Evolutionary conservation across 2,113 vertebrate genomes (phyloP), one percentile per base, ranked within the genome.

Genomic region (Tapirus terrestris): DNA sequence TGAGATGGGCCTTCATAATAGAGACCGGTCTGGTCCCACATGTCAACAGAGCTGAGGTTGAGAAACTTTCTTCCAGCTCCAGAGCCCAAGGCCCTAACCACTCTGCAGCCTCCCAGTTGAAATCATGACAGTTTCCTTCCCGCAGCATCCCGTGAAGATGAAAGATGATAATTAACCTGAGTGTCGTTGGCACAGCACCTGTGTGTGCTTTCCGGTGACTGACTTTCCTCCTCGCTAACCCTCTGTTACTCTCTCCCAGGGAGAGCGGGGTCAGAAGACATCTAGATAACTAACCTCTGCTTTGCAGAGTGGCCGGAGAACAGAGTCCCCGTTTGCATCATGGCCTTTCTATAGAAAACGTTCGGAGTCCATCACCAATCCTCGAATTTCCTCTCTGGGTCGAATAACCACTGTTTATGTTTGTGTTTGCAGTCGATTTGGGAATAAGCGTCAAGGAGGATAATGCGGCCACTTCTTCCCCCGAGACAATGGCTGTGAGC

Each of bases 371-470:
- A 8, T 90, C 92, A 97, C 93, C 61, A 77, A 91, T 93, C 93
- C 96, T 53, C 36, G 96, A 85, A 68, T 94, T 97, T 92, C 98
- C 98, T 82, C 61, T 81, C 85, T 43, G 6, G 39, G 76, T 27
- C 90, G 96, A 98, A 94, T 98, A 96, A 98, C 91, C 21, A 11
- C 97, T 96, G 98, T 93, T 97, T 97, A 12, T 98, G 93, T 97
- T 97, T 98, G 89, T 97, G 89, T 98, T 98, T 96, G 65, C 97
- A 99, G 99, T 96, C 11, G 98, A 98, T 56, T 68, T 95, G 96
- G 97, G 98, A 82, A 96, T 98, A 43, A 91, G 75, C 20, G 70
- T 98, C 56, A 88, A 97, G 20, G 83, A 93, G 97, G 99, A 99
- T 68, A 98, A 97, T 73, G 98, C 70, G 21, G 86, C 98, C 5